Percentiles rank a stretch among this genome's conserved stretches.
phyloP scores from a whole-genome alignment of 2,797 vertebrate species.

The Hapalemur alaotrensis region DNA sequence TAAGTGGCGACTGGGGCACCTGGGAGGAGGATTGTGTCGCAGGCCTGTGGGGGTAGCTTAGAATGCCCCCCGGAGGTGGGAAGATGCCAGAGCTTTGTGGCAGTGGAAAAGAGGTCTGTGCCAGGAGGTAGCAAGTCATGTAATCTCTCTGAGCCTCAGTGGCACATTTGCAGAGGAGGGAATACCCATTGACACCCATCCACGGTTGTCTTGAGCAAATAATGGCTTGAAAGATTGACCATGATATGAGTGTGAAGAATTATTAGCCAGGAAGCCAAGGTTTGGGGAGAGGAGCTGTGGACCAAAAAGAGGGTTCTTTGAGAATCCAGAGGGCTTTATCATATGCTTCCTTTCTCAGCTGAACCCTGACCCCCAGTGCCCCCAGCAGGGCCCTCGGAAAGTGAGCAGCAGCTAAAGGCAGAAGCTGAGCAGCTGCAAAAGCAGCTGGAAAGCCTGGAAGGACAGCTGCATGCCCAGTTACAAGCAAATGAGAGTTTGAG shows the following conservation, averaged over 20 bases:
- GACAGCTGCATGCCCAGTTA: slow-evolving; percentile 91
- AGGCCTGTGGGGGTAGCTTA: background rate
- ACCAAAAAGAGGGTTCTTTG: background rate
- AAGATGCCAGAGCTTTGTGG: background rate
- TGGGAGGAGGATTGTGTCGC: background rate
- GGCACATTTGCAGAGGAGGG: background rate
- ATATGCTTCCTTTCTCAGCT: slow-evolving; percentile 43
- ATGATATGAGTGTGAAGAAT: background rate
- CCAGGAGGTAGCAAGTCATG: background rate
- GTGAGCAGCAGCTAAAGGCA: slow-evolving; percentile 88
- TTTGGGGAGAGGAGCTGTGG: background rate
- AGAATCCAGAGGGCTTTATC: background rate
- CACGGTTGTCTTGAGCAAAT: background rate
- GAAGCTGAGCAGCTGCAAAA: slow-evolving; percentile 86
- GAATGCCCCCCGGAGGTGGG: background rate
- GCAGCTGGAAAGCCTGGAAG: slow-evolving; percentile 87
- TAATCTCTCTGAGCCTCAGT: background rate
- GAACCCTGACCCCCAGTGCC: background rate
- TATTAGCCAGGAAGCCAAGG: background rate
- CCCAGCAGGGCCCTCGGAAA: slow-evolving; percentile 86
- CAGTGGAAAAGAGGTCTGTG: background rate
- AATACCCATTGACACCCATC: background rate
- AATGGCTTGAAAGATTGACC: background rate
- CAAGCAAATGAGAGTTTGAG: slow-evolving; percentile 95
- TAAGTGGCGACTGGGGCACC: slow-evolving; percentile 68